Percentiles rank a stretch among this genome's conserved stretches.
These are phyloP conservation scores for Tachystola acroxantha DNA, from an alignment of 2,888 invertebrate species.

Conservation along the genomic window DNA sequence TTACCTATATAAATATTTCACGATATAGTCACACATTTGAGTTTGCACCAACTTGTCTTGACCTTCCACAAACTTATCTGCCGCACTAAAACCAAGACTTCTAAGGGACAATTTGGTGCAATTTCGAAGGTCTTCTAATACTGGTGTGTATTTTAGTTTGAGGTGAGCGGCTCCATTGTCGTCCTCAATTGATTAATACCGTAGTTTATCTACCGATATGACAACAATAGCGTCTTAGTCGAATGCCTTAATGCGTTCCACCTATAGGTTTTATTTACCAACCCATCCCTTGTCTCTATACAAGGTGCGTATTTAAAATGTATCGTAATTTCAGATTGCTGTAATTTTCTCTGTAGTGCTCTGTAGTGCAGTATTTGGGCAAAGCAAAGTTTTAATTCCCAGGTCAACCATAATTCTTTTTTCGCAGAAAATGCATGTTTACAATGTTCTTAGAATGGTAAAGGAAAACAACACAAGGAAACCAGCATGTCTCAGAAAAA, in stretches of 20 bases:
- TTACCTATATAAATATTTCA: constrained; percentile 40
- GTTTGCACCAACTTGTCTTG: constrained; percentile 27
- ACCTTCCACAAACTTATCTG: constrained; percentile 19
- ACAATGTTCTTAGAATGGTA: no score
- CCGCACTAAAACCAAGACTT: background rate
- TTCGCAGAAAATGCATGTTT: no score
- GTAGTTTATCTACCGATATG: constrained; percentile 74
- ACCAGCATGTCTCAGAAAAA: no score
- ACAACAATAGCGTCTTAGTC: constrained; percentile 71
- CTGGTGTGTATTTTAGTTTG: constrained; percentile 44
- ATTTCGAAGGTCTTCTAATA: constrained; percentile 29
- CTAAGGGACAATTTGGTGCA: constrained; percentile 9
- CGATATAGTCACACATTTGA: constrained; percentile 43
- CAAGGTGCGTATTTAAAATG: constrained; percentile 59
- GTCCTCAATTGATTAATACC: constrained; percentile 66
- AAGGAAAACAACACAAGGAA: no score
- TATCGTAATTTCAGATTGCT: no score
- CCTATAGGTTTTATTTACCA: constrained; percentile 62
- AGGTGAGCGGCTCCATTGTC: constrained; percentile 68
- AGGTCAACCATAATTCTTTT: no score
- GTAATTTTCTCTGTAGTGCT: no score
- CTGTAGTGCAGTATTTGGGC: no score
- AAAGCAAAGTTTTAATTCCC: no score
- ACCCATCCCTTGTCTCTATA: constrained; percentile 39
- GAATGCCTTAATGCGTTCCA: constrained; percentile 63